Evolutionary conservation across 2,888 invertebrate genomes (phyloP).

Genomic region (Tenodera sinensis): DNA sequence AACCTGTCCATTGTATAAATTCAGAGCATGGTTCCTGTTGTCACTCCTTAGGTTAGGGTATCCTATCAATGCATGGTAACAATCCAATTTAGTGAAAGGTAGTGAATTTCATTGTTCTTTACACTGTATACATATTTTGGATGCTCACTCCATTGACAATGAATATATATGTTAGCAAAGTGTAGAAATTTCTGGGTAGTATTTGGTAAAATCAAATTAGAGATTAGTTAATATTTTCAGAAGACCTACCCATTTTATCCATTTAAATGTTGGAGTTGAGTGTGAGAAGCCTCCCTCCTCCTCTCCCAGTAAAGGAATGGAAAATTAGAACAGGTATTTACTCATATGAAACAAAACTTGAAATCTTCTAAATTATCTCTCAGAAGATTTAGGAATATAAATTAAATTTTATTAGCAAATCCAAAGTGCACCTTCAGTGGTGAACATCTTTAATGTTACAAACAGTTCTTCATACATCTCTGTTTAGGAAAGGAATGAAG

Average conservation of each 20-base stretch:
- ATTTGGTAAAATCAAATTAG: background rate
- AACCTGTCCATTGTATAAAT: background rate
- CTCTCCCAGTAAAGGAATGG: too few species aligned
- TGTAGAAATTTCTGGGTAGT: background rate
- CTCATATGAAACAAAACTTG: too few species aligned
- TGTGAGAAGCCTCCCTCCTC: too few species aligned
- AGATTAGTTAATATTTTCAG: background rate
- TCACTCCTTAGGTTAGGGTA: background rate
- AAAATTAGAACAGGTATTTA: too few species aligned
- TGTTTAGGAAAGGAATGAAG: too few species aligned
- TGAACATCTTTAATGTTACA: too few species aligned
- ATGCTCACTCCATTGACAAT: background rate
- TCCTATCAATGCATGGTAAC: background rate
- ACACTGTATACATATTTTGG: background rate
- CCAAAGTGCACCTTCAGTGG: too few species aligned
- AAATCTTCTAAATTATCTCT: too few species aligned
- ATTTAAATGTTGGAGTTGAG: background rate
- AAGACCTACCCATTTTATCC: background rate
- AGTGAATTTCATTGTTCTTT: background rate
- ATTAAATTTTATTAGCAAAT: too few species aligned
- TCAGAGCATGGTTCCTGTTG: background rate
- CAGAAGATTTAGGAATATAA: too few species aligned
- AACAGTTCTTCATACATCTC: too few species aligned
- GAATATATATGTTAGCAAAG: background rate
- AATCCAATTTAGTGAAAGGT: background rate